Conservation (phyloP, 2,113 vertebrate species). For the Siphamia tubifer region DNA sequence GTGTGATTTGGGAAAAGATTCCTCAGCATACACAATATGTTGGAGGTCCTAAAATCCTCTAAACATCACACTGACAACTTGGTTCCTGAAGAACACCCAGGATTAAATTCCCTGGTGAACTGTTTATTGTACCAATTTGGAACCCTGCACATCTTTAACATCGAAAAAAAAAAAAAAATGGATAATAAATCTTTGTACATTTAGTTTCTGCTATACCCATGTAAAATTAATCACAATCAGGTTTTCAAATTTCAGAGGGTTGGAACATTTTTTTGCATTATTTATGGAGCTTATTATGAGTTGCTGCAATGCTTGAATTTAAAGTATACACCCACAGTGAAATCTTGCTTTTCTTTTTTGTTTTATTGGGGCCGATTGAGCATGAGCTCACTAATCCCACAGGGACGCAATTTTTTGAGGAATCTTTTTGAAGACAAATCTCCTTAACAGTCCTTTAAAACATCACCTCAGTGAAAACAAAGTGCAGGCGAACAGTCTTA, state of each 20-base stretch:
- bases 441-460: neutral
- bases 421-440: constrained; percentile 7
- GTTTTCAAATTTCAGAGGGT: neutral
- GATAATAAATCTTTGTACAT: neutral
- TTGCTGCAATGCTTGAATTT: neutral
- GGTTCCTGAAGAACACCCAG: neutral
- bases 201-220: neutral
- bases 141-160: neutral
- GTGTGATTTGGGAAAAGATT: constrained; percentile 4
- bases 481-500: neutral
- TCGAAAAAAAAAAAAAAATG: neutral
- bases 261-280: neutral
- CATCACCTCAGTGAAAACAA: constrained; percentile 2
- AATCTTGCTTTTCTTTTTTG: neutral
- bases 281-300: neutral
- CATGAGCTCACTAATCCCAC: neutral
- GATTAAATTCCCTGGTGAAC: neutral
- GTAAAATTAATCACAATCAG: neutral
- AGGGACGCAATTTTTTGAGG: neutral
- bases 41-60: constrained; percentile 13
- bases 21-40: constrained; percentile 23
- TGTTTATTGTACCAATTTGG: neutral
- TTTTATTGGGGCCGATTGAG: neutral
- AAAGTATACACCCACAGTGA: neutral
- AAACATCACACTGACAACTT: constrained; percentile 6